A percentile compares a stretch with the other conserved stretches of the same genome.
phyloP scores from a whole-genome alignment of 2,797 vertebrate genomes.

The Helarctos malayanus region DNA sequence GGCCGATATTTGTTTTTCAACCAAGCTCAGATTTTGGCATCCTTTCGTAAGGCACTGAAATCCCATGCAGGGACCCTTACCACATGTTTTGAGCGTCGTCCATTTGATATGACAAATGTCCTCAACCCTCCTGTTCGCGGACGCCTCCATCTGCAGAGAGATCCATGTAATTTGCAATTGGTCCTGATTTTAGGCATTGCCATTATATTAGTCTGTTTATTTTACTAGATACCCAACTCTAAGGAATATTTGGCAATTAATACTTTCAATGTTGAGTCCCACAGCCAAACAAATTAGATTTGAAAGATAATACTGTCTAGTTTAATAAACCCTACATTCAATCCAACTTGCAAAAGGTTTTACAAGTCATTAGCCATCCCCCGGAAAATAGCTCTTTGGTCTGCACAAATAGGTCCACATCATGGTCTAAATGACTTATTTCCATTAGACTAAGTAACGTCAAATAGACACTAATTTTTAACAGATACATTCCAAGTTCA shows the following conservation, averaged over 20 bases:
- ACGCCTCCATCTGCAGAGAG: not conserved
- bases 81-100: not conserved
- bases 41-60: not conserved
- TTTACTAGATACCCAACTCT: not conserved
- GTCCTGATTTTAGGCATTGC: not conserved
- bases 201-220: not conserved
- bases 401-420: not conserved
- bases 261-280: conserved; percentile 26
- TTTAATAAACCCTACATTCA: conserved; percentile 40
- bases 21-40: not conserved
- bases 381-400: not conserved
- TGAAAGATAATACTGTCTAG: not conserved
- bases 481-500: not conserved
- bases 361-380: not conserved
- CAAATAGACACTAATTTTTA: not conserved
- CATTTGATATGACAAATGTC: not conserved
- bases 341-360: not conserved
- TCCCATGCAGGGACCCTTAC: not conserved
- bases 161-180: not conserved
- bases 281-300: not conserved
- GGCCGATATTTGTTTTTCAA: not conserved
- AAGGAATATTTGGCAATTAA: not conserved
- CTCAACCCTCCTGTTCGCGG: rapidly evolving
- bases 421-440: not conserved
- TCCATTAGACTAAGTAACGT: not conserved